Conservation (phyloP, 1,140 invertebrate species). For the Acyrthosiphon pisum region DNA sequence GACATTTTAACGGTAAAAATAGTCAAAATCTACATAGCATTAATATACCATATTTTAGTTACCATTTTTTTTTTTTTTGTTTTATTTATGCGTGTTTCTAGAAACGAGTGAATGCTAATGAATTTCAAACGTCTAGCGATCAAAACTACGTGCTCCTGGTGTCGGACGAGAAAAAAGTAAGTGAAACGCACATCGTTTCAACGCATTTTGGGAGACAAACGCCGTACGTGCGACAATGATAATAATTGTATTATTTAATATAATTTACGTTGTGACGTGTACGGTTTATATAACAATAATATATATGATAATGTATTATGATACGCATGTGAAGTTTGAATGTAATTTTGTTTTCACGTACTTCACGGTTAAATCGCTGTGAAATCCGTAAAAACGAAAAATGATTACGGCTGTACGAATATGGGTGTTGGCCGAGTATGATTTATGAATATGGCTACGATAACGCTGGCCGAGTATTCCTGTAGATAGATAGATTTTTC, state of each 20-base stretch:
- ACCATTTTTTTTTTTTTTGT: neutral
- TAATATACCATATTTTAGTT: neutral
- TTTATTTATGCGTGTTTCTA: conserved; percentile 62
- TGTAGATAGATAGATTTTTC: neutral
- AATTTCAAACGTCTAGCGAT: conserved; percentile 78
- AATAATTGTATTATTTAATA: neutral
- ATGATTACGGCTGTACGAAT: neutral
- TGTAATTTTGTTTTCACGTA: neutral
- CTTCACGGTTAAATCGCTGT: neutral
- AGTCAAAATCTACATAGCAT: too few species aligned
- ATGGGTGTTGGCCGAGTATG: neutral
- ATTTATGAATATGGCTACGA: neutral
- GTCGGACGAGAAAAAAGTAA: conserved; percentile 69
- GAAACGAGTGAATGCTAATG: conserved; percentile 78
- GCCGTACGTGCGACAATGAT: neutral
- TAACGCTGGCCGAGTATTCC: neutral
- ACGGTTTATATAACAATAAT: neutral
- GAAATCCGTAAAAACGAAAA: neutral
- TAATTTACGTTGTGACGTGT: neutral
- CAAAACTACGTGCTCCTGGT: conserved; percentile 76
- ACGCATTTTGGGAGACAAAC: neutral
- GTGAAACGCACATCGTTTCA: neutral
- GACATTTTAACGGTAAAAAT: neutral
- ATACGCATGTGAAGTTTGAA: neutral
- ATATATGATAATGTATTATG: neutral